A percentile compares a stretch with the other conserved stretches of the same genome.
Evolutionary conservation across 2,888 invertebrate genomes (phyloP).

Genomic region (Polia nebulosa): DNA sequence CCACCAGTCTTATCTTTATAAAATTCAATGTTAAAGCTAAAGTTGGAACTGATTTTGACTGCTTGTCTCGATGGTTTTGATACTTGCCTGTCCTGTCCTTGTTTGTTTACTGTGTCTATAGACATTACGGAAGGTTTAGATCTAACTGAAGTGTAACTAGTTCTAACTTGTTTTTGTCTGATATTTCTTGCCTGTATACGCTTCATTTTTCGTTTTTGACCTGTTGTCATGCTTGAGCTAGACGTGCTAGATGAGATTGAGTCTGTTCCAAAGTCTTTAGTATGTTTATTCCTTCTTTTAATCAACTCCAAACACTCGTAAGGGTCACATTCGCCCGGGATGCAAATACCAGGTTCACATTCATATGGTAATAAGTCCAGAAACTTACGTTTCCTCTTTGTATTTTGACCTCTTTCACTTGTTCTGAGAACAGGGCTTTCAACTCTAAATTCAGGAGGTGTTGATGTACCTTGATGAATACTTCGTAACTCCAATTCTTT

Average conservation of each 20-base stretch:
- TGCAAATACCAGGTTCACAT: conserved; percentile 71
- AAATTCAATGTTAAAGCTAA: conserved; percentile 73
- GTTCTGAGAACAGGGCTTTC: conserved; percentile 39
- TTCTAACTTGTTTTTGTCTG: conserved; percentile 25
- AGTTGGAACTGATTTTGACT: conserved; percentile 68
- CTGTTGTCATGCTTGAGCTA: conserved; percentile 49
- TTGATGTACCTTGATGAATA: conserved; percentile 59
- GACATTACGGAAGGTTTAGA: conserved; percentile 38
- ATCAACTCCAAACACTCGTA: conserved; percentile 65
- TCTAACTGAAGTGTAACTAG: conserved; percentile 26
- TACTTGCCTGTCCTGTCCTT: conserved; percentile 1
- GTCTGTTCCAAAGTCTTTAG: conserved; percentile 49
- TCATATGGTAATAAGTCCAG: conserved; percentile 68
- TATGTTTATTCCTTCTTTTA: conserved; percentile 56
- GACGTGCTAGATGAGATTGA: conserved; percentile 44
- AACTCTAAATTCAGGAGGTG: conserved; percentile 43
- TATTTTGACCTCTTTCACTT: conserved; percentile 58
- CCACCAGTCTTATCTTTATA: conserved; percentile 60
- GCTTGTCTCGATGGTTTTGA: conserved; percentile 60
- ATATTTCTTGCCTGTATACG: conserved; percentile 44
- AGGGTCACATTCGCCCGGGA: conserved; percentile 72
- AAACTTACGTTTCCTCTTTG: conserved; percentile 26
- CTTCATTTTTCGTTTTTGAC: conserved; percentile 43
- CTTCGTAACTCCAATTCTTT: conserved; percentile 30
- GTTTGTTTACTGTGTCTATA: conserved; percentile 16